A percentile compares a stretch with the other conserved stretches of the same genome.
These are phyloP conservation scores for Litoditis marina DNA, from an alignment of 2,888 invertebrate species.

Conservation along the genomic window DNA sequence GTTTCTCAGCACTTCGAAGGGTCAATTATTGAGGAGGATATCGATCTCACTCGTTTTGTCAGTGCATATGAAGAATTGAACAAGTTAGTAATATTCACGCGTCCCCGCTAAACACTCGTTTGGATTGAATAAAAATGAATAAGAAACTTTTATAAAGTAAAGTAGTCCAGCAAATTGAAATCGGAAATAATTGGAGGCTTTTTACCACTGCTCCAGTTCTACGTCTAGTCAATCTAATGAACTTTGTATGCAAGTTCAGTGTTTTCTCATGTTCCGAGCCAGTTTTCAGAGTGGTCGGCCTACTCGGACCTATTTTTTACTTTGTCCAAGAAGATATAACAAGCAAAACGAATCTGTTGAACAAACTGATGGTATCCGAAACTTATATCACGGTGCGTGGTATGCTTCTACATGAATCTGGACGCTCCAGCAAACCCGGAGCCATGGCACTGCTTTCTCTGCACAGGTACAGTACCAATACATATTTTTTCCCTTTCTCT, in stretches of 20 bases:
- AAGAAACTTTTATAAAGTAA: not conserved
- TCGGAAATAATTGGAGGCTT: too few relatives aligned
- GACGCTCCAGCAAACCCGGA: conserved; percentile 20
- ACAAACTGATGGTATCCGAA: conserved; percentile 19
- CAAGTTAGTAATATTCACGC: conserved; percentile 12
- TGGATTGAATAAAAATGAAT: not conserved
- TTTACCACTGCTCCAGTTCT: too few relatives aligned
- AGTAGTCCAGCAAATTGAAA: too few relatives aligned
- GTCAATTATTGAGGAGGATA: conserved; percentile 13
- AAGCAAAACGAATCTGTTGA: conserved; percentile 25
- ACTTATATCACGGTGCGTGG: conserved; percentile 17
- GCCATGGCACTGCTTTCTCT: conserved; percentile 24
- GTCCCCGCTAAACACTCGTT: too few relatives aligned
- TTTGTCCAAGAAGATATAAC: conserved; percentile 35
- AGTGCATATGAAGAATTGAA: conserved; percentile 20
- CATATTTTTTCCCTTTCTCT: not conserved
- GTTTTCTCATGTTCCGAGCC: too few relatives aligned
- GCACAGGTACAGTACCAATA: conserved; percentile 19
- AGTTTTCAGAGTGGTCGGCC: conserved; percentile 26
- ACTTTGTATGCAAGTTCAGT: too few relatives aligned
- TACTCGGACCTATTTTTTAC: conserved; percentile 41
- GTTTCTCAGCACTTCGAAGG: too few relatives aligned
- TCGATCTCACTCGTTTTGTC: conserved; percentile 17
- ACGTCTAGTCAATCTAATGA: not conserved
- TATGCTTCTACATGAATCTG: conserved; percentile 18